These are phyloP conservation scores for Anorthoa munda DNA, from an alignment of 2,888 invertebrate species.

Conservation along the genomic window DNA sequence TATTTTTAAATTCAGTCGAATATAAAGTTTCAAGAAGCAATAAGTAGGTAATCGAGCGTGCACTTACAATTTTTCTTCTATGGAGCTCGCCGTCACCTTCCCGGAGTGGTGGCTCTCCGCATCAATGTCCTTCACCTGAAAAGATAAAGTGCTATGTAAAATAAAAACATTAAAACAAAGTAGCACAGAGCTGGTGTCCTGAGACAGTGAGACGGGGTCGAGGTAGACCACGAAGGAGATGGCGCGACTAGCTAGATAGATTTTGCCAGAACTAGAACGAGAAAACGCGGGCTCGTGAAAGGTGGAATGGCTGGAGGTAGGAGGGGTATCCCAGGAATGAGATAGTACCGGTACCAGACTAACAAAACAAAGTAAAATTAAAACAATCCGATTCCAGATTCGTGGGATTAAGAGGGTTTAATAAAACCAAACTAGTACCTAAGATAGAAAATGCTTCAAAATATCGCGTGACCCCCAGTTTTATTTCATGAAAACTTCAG, in stretches of 20 bases:
- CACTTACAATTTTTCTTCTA: constrained; percentile 88
- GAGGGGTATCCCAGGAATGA: too few species aligned
- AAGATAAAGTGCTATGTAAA: neutral
- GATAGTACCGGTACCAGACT: too few species aligned
- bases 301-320: too few species aligned
- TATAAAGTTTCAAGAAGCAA: too few species aligned
- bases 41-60: neutral
- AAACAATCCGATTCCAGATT: too few species aligned
- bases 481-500: constrained; percentile 30
- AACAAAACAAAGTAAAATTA: neutral
- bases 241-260: too few species aligned
- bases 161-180: neutral
- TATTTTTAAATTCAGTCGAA: too few species aligned
- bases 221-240: too few species aligned
- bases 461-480: constrained; percentile 16
- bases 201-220: too few species aligned
- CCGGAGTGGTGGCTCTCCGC: constrained; percentile 84
- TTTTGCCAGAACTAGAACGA: too few species aligned
- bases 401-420: neutral
- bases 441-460: neutral
- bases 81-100: constrained; percentile 76
- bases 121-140: constrained; percentile 87
- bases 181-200: too few species aligned
- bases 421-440: neutral
- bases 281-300: too few species aligned